phyloP scores from a whole-genome alignment of 2,113 vertebrate genomes.

The Aspidoscelis tigris region DNA sequence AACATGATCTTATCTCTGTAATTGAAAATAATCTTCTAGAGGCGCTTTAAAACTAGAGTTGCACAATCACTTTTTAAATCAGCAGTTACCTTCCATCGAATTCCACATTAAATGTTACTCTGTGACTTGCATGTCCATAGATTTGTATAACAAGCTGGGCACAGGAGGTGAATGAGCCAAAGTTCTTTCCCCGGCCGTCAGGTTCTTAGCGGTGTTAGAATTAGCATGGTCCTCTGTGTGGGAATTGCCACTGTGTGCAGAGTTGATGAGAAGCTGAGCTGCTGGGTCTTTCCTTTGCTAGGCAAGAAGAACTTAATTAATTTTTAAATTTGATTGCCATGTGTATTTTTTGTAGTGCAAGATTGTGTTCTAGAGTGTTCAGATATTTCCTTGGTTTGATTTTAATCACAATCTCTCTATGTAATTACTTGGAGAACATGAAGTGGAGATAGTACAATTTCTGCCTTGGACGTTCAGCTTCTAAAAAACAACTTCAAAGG shows the following conservation, averaged over 20 bases:
- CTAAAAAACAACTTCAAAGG: too few species aligned
- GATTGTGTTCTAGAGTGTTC: constrained; percentile 17
- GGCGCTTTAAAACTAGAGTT: constrained; percentile 77
- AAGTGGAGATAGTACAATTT: too few species aligned
- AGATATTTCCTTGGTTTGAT: not conserved
- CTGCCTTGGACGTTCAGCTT: too few species aligned
- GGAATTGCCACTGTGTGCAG: constrained; percentile 45
- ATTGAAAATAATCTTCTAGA: constrained; percentile 82
- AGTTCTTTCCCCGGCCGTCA: constrained; percentile 60
- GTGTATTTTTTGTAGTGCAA: not conserved
- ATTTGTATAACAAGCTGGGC: constrained; percentile 62
- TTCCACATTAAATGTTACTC: constrained; percentile 73
- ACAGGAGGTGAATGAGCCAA: constrained; percentile 52
- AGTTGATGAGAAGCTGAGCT: constrained; percentile 30
- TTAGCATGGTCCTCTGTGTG: constrained; percentile 50
- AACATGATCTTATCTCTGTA: constrained; percentile 79
- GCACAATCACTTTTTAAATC: constrained; percentile 73
- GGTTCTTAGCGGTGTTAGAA: constrained; percentile 37
- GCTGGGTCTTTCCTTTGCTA: constrained; percentile 21
- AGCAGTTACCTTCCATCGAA: constrained; percentile 71
- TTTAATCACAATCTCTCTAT: not conserved
- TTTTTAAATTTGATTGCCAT: constrained; percentile 23
- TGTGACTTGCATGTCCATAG: constrained; percentile 49
- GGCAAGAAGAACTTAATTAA: constrained; percentile 29
- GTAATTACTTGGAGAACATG: too few species aligned